These are phyloP conservation scores for Dryobota labecula DNA, from an alignment of 2,888 invertebrate species.

Conservation along the genomic window DNA sequence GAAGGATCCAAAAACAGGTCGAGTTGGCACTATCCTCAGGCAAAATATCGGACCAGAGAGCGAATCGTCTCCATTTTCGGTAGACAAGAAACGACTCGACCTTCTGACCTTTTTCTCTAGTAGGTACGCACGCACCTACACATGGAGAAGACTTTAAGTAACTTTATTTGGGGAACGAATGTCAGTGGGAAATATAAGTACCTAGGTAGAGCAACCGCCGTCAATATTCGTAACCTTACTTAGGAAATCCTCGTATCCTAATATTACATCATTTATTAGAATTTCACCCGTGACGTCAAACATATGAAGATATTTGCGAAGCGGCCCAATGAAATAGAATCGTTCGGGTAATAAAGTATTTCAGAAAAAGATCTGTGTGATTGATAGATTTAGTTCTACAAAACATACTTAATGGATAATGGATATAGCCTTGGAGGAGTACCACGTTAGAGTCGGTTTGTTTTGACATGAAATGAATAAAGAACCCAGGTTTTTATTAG, in stretches of 20 bases:
- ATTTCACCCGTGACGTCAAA: constrained; percentile 28
- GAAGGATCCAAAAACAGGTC: not conserved
- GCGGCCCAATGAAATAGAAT: constrained; percentile 15
- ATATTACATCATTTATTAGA: constrained; percentile 14
- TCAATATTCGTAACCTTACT: constrained; percentile 1
- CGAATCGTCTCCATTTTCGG: not conserved
- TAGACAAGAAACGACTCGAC: not conserved
- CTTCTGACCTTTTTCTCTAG: not conserved
- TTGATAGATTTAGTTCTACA: constrained; percentile 44
- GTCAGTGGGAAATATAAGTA: not conserved
- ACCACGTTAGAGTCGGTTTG: constrained; percentile 7
- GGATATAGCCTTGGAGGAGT: not conserved
- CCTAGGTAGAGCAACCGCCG: not conserved
- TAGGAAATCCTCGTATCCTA: not conserved
- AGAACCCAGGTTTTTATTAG: not conserved
- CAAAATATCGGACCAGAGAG: not conserved
- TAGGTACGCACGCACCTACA: not conserved
- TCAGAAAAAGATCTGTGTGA: constrained; percentile 37
- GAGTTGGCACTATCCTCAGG: not conserved
- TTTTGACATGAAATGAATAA: constrained; percentile 25
- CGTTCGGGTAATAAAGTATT: constrained; percentile 36
- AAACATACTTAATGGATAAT: constrained; percentile 15
- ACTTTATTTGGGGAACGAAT: constrained; percentile 6
- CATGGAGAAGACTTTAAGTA: constrained; percentile 24
- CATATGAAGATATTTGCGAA: constrained; percentile 23